Evolutionary conservation across 2,797 vertebrate genomes (phyloP), one percentile per base, ranked within the genome.

Genomic region (Pelodytes ibericus): DNA sequence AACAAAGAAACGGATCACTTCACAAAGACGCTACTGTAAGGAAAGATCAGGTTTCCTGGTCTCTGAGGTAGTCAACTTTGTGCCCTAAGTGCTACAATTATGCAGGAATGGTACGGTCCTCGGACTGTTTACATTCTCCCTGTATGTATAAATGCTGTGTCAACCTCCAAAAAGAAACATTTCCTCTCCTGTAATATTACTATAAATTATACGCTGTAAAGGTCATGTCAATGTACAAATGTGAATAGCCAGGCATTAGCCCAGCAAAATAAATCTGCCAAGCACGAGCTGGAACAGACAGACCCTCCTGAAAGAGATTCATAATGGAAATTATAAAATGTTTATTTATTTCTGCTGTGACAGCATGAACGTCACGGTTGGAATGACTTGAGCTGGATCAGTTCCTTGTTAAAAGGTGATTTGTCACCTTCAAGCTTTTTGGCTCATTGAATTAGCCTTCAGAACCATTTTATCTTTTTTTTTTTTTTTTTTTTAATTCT

Each of bases 31-130:
- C 25, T 13, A 59, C 59, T 59, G 13, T 25, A 74, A 33, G 22
- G 39, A 67, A 74, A 67, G 22, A 31, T 30, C 36, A 49, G 53
- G 15, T 33, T 20, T 26, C 53, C 53, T 24, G 36, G 63, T 33
- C 22, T 56, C 18, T 27, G 26, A 53, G 22, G 16, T 66, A 30
- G 36, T 44, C 44, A n/a, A 2, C 44, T 74, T 74, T 58, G 31
- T 64, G 6, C 49, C 24, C 29, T 18, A 44, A 57, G 49, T 65
- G 31, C 61, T 44, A 39, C 31, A 73, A 73, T 73, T 57, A 65
- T 62, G 20, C 5, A 0, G 30, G n/a, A 62, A 16, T 53, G n/a
- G 18, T 24, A 26, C 1, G 60, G 44, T 20, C n/a, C 16, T 49
- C 5, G 18, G 49, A 20, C 33, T 22, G 25, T 31, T 49, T 31